phyloP scores from a whole-genome alignment of 1,140 invertebrate species.

The Lineus longissimus region DNA sequence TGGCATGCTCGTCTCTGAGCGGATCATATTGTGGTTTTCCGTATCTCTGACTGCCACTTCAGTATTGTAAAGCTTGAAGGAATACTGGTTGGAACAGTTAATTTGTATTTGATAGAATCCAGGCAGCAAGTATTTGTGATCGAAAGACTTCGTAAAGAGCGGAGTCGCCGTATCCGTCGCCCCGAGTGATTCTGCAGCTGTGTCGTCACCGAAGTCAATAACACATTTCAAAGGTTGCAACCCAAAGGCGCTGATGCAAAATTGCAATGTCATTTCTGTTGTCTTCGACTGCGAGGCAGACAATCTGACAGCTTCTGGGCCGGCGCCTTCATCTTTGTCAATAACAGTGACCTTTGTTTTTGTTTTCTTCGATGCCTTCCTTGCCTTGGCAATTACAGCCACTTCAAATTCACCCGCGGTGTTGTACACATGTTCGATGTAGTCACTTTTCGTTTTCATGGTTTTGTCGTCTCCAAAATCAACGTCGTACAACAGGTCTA shows the following conservation, averaged over 20 bases:
- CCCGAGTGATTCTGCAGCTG: conserved; percentile 18
- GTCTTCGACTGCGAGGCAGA: conserved; percentile 17
- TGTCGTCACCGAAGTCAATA: conserved; percentile 5
- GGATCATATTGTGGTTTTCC: too few species aligned
- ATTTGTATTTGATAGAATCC: too few species aligned
- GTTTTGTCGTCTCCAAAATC: conserved; percentile 38
- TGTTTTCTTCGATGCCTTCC: conserved; percentile 21
- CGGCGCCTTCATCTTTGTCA: conserved; percentile 34
- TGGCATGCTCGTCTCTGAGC: too few species aligned
- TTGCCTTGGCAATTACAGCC: conserved; percentile 27
- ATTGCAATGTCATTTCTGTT: neutral
- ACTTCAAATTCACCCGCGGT: conserved; percentile 31
- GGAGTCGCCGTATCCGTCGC: conserved; percentile 17
- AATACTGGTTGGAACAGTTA: too few species aligned
- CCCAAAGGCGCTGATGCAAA: neutral
- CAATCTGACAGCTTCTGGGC: conserved; percentile 30
- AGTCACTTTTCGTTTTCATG: conserved; percentile 18
- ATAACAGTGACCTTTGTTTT: conserved; percentile 21
- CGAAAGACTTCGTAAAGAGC: neutral
- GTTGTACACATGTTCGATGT: conserved; percentile 34
- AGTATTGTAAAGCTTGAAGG: too few species aligned
- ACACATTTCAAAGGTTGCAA: neutral
- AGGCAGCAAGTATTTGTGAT: too few species aligned
- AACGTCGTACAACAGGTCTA: conserved; percentile 25
- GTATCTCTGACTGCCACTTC: too few species aligned